These are phyloP conservation scores for Platyscapa corneri DNA, from an alignment of 1,140 invertebrate genomes.

Conservation along the genomic window DNA sequence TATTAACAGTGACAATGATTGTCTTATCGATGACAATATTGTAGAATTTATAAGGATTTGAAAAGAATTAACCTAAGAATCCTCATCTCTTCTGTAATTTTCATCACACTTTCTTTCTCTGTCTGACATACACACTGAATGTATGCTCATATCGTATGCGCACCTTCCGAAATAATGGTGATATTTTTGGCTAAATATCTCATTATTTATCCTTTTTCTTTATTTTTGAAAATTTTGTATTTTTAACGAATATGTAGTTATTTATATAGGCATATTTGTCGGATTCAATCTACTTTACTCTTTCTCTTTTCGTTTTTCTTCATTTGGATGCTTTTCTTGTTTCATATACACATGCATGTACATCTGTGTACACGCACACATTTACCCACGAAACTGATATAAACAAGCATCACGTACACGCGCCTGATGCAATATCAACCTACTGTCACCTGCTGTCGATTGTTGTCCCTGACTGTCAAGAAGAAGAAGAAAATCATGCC, in stretches of 20 bases:
- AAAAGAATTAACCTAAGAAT: slow-evolving; percentile 22
- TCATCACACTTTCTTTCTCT: background rate
- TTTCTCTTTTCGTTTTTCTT: background rate
- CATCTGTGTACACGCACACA: slow-evolving; percentile 7
- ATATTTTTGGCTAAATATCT: background rate
- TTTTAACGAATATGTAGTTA: background rate
- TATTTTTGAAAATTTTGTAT: background rate
- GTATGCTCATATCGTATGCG: background rate
- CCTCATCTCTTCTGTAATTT: background rate
- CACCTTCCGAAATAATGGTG: background rate
- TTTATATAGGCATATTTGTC: background rate
- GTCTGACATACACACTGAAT: background rate
- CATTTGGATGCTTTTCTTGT: background rate
- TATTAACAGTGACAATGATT: background rate
- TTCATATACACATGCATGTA: background rate
- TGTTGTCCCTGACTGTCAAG: slow-evolving; percentile 28
- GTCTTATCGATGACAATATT: background rate
- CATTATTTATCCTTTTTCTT: background rate
- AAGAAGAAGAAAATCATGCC: background rate
- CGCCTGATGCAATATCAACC: slow-evolving; percentile 30
- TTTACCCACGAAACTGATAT: slow-evolving; percentile 22
- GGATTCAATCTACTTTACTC: background rate
- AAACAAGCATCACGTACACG: slow-evolving; percentile 39
- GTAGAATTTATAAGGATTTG: background rate
- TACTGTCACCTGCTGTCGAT: slow-evolving; percentile 27